Evolutionary conservation across 2,113 vertebrate species (phyloP).

Genomic region (Microcebus ravelobensis): DNA sequence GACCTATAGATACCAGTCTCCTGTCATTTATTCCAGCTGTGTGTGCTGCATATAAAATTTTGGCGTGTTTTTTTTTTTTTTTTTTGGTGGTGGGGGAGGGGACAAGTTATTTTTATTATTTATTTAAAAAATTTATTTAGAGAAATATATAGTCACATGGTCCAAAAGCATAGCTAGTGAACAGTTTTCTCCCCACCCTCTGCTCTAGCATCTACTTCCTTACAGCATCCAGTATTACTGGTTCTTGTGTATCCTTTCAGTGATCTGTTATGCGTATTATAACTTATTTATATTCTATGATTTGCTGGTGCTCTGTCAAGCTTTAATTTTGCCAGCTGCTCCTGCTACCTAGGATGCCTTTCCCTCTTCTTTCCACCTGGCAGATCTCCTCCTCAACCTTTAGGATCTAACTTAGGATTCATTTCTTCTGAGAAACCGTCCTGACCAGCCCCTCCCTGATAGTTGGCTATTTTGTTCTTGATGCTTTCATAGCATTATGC

Average conservation of each 20-base stretch:
- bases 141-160: neutral
- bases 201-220: neutral
- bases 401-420: neutral
- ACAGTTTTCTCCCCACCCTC: too few relatives aligned
- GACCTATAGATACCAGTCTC: neutral
- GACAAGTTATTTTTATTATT: neutral
- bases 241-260: neutral
- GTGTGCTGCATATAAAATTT: neutral
- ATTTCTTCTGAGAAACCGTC: neutral
- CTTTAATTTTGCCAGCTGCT: neutral
- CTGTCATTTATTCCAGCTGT: neutral
- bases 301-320: neutral
- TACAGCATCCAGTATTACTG: accelerated
- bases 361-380: neutral
- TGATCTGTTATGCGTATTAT: accelerated
- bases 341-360: neutral
- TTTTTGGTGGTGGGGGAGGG: neutral
- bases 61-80: too few relatives aligned
- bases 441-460: neutral
- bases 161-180: neutral
- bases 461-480: neutral
- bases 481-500: too few relatives aligned
- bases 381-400: neutral
- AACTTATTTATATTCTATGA: accelerated
- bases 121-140: neutral